These are phyloP conservation scores for Cavia porcellus DNA, from an alignment of 2,113 vertebrate genomes.

Conservation along the genomic window DNA sequence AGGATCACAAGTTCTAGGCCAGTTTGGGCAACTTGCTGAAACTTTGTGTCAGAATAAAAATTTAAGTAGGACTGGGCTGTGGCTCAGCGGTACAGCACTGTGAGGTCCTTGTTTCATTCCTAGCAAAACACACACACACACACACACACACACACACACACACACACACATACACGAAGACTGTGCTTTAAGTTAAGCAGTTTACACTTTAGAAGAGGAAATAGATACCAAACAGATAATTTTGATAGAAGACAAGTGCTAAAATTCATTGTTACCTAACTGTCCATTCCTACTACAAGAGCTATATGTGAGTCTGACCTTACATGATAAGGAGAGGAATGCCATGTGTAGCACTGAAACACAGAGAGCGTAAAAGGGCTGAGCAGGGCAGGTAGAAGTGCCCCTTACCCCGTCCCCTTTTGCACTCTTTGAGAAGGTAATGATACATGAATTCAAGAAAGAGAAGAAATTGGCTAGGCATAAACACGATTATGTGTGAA, in stretches of 20 bases:
- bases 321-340: neutral
- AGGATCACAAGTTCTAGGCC: neutral
- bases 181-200: conserved; percentile 10
- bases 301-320: neutral
- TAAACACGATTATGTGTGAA: neutral
- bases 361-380: neutral
- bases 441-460: neutral
- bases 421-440: neutral
- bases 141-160: too few relatives aligned
- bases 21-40: too few relatives aligned
- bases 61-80: neutral
- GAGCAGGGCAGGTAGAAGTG: neutral
- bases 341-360: neutral
- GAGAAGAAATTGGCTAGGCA: neutral
- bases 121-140: too few relatives aligned
- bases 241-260: neutral
- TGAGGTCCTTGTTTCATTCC: neutral
- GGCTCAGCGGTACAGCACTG: neutral
- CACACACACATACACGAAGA: too few relatives aligned
- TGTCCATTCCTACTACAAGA: neutral
- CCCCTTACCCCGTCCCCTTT: too few relatives aligned
- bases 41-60: neutral
- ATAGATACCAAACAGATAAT: neutral
- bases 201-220: conserved; percentile 44
- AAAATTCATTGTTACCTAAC: neutral